Evolutionary conservation across 1,140 invertebrate genomes (phyloP), one percentile per base, ranked within the genome.

Genomic region (Pentalonia nigronervosa): DNA sequence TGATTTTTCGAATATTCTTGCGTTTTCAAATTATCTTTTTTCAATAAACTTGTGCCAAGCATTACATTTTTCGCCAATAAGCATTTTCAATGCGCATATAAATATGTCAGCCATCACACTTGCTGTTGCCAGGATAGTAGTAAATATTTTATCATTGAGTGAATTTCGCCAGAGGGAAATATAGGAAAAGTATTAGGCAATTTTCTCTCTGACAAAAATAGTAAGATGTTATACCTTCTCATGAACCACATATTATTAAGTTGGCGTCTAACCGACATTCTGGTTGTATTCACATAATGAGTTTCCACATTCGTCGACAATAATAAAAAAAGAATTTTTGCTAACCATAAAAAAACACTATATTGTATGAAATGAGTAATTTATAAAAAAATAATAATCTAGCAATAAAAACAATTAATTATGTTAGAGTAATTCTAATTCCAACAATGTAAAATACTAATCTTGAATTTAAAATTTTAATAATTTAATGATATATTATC

Each of bases 11-110:
- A 56, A 14, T 47, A 50, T 17, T 53, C 21, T 89, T 36, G 23
- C 4, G 17, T 53, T 56, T 56, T 41, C 20, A 53, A 36, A 36
- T 53, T 41, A 36, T 89, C 30, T 88, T 34, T 87, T 89, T 36
- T 89, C n/a, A 36, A 89, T 89, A 89, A 17, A 89, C 23, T 34
- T 41, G 88, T 89, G 88, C 88, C 88, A 89, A 89, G 34, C n/a
- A 25, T 89, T 89, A 34, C 9, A 89, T 36, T 56, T 89, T 56
- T 34, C 34, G n/a, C 88, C 88, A 89, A 89, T 89, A 34, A 56
- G 48, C 34, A 89, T 56, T 89, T 89, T 89, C 50, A 89, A 56
- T 89, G 9, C 6, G 3, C 34, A 89, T 11, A 89, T 89, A 89
- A 89, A 56, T 89, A 89, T 56, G 88, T 56, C 88, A 25, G 50